Evolutionary conservation across 2,888 invertebrate genomes (phyloP).

Genomic region (Leucophenga maculata): DNA sequence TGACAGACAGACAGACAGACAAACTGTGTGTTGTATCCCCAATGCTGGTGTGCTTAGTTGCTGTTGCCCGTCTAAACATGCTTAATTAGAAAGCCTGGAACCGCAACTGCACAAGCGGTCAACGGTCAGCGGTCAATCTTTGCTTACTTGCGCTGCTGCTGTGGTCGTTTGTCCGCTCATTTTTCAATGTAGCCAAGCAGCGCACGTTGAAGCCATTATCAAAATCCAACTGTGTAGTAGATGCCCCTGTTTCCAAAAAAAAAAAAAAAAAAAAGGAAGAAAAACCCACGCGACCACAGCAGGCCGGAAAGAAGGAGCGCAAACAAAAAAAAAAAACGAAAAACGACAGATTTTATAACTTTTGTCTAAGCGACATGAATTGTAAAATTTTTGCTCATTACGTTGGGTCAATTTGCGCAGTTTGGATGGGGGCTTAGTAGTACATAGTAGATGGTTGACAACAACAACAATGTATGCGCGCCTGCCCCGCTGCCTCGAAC

Average conservation of each 20-base stretch:
- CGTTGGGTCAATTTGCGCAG: slow-evolving; percentile 19
- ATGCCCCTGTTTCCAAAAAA: neutral
- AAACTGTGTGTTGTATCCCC: too few relatives aligned
- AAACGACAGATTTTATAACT: neutral
- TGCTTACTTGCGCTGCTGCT: slow-evolving; percentile 14
- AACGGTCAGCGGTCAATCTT: slow-evolving; percentile 7
- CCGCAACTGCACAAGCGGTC: slow-evolving; percentile 26
- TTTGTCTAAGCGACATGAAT: slow-evolving; percentile 20
- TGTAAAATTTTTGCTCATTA: slow-evolving; percentile 48
- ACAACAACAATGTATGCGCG: neutral
- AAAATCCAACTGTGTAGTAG: neutral
- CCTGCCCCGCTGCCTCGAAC: neutral
- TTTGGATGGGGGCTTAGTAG: neutral
- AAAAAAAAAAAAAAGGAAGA: neutral
- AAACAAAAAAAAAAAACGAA: neutral
- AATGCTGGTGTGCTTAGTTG: slow-evolving; percentile 6
- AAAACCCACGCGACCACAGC: neutral
- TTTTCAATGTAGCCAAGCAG: slow-evolving; percentile 56
- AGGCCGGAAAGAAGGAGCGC: too few relatives aligned
- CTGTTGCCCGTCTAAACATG: slow-evolving; percentile 55
- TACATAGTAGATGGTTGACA: neutral
- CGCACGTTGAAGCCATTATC: too few relatives aligned
- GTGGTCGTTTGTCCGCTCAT: slow-evolving; percentile 44
- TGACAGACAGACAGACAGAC: too few relatives aligned
- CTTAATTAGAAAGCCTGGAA: slow-evolving; percentile 63